These are phyloP conservation scores for Benitochromis conjunctus DNA, from an alignment of 2,113 vertebrate genomes.

Conservation along the genomic window DNA sequence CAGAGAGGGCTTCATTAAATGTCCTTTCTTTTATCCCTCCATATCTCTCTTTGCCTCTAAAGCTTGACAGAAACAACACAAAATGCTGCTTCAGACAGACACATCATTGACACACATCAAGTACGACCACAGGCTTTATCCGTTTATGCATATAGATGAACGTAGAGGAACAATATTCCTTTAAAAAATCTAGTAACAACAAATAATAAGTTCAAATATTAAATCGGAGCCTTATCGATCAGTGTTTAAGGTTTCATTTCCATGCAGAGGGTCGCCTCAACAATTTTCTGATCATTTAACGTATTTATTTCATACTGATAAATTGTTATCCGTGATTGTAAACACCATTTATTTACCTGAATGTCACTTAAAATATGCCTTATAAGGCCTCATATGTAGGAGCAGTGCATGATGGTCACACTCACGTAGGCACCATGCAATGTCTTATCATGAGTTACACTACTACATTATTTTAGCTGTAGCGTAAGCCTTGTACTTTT, in stretches of 20 bases:
- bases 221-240: background rate
- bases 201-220: background rate
- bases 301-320: background rate
- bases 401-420: background rate
- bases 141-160: background rate
- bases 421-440: background rate
- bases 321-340: background rate
- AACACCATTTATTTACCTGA: background rate
- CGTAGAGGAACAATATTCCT: background rate
- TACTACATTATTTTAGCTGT: background rate
- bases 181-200: background rate
- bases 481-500: background rate
- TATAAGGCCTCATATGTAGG: background rate
- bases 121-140: background rate
- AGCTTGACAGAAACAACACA: conserved; percentile 2
- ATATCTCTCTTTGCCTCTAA: background rate
- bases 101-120: background rate
- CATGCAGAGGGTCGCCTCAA: background rate
- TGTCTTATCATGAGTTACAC: background rate
- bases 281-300: background rate
- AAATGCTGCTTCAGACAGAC: background rate
- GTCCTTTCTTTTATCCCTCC: background rate
- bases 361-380: background rate
- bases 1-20: conserved; percentile 39
- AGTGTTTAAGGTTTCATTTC: background rate